Evolutionary conservation across 2,888 invertebrate genomes (phyloP), one percentile per base, ranked within the genome.

Genomic region (Scrobipalpa atriplicella): DNA sequence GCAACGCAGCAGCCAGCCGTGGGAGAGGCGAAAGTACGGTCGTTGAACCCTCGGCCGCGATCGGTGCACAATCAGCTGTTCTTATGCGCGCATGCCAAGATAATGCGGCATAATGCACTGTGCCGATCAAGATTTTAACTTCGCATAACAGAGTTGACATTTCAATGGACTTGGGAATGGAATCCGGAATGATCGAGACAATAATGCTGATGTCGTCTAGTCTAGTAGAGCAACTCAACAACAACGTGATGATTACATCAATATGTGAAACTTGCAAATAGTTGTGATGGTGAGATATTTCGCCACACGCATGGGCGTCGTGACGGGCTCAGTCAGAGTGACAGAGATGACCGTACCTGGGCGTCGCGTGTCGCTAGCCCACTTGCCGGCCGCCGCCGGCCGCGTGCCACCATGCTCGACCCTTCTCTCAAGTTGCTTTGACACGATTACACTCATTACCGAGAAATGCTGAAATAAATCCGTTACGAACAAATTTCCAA

Each of bases 1-100:
- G 89, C 89, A 86, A 89, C 78, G 80, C 84, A 74, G 73, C 78
- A 73, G 75, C 72, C 76, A 76, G 83, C 76, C 87, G 90, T 88
- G 90, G 89, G 88, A 90, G 86, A 84, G 89, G 90, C 90, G 91
- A 92, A 92, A 92, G 91, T 90, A 75, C 85, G 92, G 90, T 85
- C 90, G 82, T 81, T 80, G 87, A 91, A 86, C 90, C 78, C 81
- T 72, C 84, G 84, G 73, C 83, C 81, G 82, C 82, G 82, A 82
- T 84, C 82, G 71, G 79, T 77, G 79, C 80, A 85, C 82, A 85
- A 89, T 91, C 92, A 92, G 92, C 92, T 92, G 92, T 89, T 91
- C 87, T 86, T 84, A 72, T 79, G 78, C 78, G 78, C 79, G 76
- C 81, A 80, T 79, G 78, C 77, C 56, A 64, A 64, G 54, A 64